Evolutionary conservation across 2,888 invertebrate species (phyloP).

Genomic region (Cryptocheilus praepositus): DNA sequence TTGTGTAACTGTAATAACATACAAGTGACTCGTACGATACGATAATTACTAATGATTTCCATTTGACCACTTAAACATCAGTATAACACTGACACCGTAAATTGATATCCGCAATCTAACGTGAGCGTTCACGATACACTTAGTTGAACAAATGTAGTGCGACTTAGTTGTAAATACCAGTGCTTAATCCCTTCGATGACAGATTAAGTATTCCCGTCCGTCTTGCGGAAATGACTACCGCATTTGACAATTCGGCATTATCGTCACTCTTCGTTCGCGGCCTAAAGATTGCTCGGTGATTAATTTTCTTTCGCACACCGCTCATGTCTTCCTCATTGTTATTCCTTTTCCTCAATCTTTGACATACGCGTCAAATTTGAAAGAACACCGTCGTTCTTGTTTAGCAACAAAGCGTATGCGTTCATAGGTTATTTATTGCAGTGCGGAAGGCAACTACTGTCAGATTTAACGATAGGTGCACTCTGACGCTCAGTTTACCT

Average conservation of each 20-base stretch:
- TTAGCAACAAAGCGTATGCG: no score
- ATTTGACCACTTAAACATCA: background rate
- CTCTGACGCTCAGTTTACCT: no score
- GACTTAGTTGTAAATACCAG: slow-evolving; percentile 77
- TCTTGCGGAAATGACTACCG: slow-evolving; percentile 86
- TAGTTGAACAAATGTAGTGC: background rate
- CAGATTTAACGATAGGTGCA: no score
- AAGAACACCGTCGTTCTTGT: no score
- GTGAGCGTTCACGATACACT: background rate
- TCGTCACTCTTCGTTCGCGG: slow-evolving; percentile 84
- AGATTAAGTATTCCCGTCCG: slow-evolving; percentile 88
- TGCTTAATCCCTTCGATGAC: slow-evolving; percentile 83
- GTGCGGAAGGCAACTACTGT: no score
- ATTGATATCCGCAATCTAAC: background rate
- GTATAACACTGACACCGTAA: slow-evolving; percentile 1
- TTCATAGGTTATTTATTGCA: no score
- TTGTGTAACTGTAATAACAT: slow-evolving; percentile 14
- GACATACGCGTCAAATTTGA: no score
- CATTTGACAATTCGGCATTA: slow-evolving; percentile 81
- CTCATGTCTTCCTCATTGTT: slow-evolving; percentile 40
- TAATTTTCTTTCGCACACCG: slow-evolving; percentile 48
- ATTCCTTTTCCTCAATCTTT: no score
- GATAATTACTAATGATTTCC: background rate
- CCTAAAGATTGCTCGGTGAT: slow-evolving; percentile 79
- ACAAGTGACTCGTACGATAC: background rate